These are phyloP conservation scores for Caenorhabditis wallacei DNA, from an alignment of 2,888 invertebrate genomes.

Conservation along the genomic window DNA sequence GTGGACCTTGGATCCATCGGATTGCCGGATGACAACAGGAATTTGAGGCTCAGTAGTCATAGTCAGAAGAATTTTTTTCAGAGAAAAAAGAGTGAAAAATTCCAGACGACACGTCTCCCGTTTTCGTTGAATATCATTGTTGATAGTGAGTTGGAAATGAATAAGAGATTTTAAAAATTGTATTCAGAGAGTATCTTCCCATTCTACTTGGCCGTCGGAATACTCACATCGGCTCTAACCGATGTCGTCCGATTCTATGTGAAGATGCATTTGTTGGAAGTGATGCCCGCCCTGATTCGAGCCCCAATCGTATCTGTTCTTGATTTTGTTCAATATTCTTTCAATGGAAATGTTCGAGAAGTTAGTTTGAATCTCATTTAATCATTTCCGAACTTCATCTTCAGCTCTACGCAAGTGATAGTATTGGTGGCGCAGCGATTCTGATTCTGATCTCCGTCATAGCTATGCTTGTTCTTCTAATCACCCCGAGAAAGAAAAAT, in stretches of 20 bases:
- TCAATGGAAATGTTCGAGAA: conserved; percentile 45
- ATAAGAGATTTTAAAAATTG: too few relatives aligned
- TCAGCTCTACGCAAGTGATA: conserved; percentile 30
- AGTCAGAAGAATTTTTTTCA: too few relatives aligned
- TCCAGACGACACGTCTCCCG: background rate
- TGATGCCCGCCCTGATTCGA: conserved; percentile 52
- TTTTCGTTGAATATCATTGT: conserved; percentile 16
- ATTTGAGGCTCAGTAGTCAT: conserved; percentile 14
- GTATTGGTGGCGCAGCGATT: conserved; percentile 13
- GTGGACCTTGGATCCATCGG: conserved; percentile 49
- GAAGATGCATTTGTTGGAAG: conserved; percentile 45
- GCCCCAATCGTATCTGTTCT: conserved; percentile 22
- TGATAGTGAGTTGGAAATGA: background rate
- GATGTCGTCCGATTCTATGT: conserved; percentile 44
- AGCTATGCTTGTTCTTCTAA: conserved; percentile 38
- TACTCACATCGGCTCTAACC: conserved; percentile 26
- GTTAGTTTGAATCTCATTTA: conserved; percentile 6
- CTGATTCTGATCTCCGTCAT: conserved; percentile 28
- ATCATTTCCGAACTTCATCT: background rate
- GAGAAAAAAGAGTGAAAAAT: background rate
- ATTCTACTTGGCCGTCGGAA: background rate
- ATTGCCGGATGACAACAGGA: conserved; percentile 27
- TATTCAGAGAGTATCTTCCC: conserved; percentile 29
- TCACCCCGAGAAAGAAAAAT: conserved; percentile 43
- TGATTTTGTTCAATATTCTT: conserved; percentile 40